Conservation (phyloP, 2,888 invertebrate species). For the Phalangium opilio region DNA sequence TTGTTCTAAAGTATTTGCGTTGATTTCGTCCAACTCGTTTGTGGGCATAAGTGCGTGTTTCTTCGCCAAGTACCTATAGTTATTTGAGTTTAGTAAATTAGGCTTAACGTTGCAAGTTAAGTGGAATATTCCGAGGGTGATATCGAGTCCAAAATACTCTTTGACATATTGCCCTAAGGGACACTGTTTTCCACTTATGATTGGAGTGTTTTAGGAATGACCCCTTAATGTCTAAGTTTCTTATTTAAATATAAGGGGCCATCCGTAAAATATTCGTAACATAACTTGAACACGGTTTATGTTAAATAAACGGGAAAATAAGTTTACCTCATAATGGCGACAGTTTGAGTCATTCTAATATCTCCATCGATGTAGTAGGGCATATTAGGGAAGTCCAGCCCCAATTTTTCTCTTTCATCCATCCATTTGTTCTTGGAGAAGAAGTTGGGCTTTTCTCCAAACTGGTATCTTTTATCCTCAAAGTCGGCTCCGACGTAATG, state of each 20-base stretch:
- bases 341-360: constrained; percentile 28
- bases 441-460: constrained; percentile 29
- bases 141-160: too few species aligned
- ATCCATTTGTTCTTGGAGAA: constrained; percentile 27
- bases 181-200: too few species aligned
- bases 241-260: too few species aligned
- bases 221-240: too few species aligned
- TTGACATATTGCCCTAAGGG: too few species aligned
- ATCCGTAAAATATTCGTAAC: too few species aligned
- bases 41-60: constrained; percentile 14
- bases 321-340: constrained; percentile 25
- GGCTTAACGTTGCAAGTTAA: too few species aligned
- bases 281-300: too few species aligned
- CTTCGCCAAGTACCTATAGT: constrained; percentile 19
- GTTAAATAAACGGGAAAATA: too few species aligned
- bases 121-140: too few species aligned
- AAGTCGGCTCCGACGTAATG: constrained; percentile 32
- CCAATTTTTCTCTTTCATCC: constrained; percentile 20
- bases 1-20: constrained; percentile 16
- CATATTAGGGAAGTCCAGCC: constrained; percentile 30
- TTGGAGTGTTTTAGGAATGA: too few species aligned
- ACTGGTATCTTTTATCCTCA: constrained; percentile 33
- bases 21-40: constrained; percentile 10
- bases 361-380: constrained; percentile 32
- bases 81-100: too few species aligned